These are phyloP conservation scores for Lethrus apterus DNA, from an alignment of 1,140 invertebrate species.

Conservation along the genomic window DNA sequence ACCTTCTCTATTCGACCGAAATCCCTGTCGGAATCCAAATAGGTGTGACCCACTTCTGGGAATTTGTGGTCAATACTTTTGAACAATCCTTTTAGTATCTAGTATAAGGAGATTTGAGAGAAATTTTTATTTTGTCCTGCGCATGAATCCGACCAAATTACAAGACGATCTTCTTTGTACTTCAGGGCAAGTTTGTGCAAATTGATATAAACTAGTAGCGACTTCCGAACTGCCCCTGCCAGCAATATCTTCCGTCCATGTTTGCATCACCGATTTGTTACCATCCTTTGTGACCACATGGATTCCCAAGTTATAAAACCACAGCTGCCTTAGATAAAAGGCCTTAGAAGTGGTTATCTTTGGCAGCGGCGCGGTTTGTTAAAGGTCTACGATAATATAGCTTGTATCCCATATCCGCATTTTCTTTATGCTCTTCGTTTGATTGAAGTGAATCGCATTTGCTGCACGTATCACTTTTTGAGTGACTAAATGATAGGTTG, in stretches of 20 bases:
- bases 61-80: too few relatives aligned
- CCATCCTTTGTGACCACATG: slow-evolving; percentile 7
- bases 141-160: slow-evolving; percentile 18
- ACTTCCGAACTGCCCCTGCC: slow-evolving; percentile 16
- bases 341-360: slow-evolving; percentile 26
- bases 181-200: not conserved
- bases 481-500: slow-evolving; percentile 26
- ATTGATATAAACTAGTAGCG: slow-evolving; percentile 6
- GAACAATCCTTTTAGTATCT: too few relatives aligned
- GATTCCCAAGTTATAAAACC: slow-evolving; percentile 17
- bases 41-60: too few relatives aligned
- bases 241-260: slow-evolving; percentile 19
- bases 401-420: slow-evolving; percentile 14
- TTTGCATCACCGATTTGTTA: slow-evolving; percentile 11
- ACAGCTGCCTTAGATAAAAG: too few relatives aligned
- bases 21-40: too few relatives aligned
- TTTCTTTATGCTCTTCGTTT: slow-evolving; percentile 20
- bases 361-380: slow-evolving; percentile 24
- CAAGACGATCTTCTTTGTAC: slow-evolving; percentile 4
- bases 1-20: too few relatives aligned
- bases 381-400: slow-evolving; percentile 26
- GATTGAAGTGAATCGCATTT: slow-evolving; percentile 21
- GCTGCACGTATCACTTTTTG: slow-evolving; percentile 28
- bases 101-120: slow-evolving; percentile 2
- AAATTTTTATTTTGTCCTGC: slow-evolving; percentile 18